These are phyloP conservation scores for Tortrix viridana DNA, from an alignment of 2,888 invertebrate genomes.

Conservation along the genomic window DNA sequence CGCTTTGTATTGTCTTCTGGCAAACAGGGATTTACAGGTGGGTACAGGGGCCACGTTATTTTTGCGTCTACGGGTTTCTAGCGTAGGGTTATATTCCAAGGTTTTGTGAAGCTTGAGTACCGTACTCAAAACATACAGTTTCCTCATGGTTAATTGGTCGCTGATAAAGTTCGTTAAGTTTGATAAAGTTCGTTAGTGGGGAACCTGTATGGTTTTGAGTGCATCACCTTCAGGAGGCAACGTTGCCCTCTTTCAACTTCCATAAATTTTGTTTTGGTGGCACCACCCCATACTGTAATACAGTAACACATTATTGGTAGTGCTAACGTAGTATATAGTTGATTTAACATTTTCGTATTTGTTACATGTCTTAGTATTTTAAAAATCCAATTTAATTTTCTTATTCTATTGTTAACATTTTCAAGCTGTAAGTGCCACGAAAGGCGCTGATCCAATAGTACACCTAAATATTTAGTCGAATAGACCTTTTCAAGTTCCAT, in stretches of 20 bases:
- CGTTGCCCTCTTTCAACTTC: slow-evolving; percentile 1
- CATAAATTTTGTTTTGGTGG: neutral
- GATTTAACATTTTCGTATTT: neutral
- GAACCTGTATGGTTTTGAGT: slow-evolving; percentile 5
- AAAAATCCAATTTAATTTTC: slow-evolving; percentile 5
- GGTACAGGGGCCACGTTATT: neutral
- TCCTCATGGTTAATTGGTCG: slow-evolving; percentile 12
- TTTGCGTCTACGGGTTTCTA: neutral
- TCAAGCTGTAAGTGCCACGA: slow-evolving; percentile 1
- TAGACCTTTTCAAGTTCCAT: neutral
- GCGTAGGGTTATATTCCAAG: neutral
- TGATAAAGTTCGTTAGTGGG: slow-evolving; percentile 5
- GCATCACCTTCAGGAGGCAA: slow-evolving; percentile 6
- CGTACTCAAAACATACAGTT: slow-evolving; percentile 9
- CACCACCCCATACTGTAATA: neutral
- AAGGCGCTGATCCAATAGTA: neutral
- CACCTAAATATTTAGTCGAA: neutral
- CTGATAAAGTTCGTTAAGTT: no score
- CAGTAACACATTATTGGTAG: neutral
- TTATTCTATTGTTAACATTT: neutral
- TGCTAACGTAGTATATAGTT: neutral
- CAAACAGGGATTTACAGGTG: neutral
- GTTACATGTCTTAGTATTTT: slow-evolving; percentile 7
- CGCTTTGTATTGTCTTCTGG: neutral
- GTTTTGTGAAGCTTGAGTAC: slow-evolving; percentile 4